These are phyloP conservation scores for Petaurus breviceps DNA, from an alignment of 2,113 vertebrate species.

Conservation along the genomic window DNA sequence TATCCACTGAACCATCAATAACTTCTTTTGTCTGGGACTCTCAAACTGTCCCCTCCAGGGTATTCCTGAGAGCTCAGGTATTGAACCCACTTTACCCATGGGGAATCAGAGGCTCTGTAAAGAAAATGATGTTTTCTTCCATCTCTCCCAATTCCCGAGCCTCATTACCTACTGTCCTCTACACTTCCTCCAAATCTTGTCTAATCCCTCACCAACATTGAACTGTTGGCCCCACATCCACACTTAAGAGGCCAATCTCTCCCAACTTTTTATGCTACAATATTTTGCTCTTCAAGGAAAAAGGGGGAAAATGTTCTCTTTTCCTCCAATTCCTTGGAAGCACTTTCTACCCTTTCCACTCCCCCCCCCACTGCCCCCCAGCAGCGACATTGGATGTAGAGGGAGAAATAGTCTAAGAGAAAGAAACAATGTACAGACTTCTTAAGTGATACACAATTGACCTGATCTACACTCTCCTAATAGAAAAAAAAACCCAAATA, in stretches of 20 bases:
- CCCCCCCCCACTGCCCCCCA: rapidly evolving
- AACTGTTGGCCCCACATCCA: not conserved
- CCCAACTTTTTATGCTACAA: not conserved
- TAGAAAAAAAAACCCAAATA: not conserved
- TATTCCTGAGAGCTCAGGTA: not conserved
- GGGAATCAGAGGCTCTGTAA: not conserved
- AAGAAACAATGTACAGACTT: not conserved
- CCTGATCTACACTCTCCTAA: not conserved
- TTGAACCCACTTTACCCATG: not conserved
- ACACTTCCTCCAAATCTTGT: not conserved
- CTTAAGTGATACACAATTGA: not conserved
- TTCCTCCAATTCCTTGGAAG: not conserved
- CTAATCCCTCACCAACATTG: not conserved
- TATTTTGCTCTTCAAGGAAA: not conserved
- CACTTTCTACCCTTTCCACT: not conserved
- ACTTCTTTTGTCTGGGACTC: not conserved
- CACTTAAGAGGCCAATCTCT: not conserved
- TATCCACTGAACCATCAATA: not conserved
- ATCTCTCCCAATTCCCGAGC: not conserved
- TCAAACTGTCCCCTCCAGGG: not conserved
- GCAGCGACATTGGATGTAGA: not conserved
- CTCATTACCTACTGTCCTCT: not conserved
- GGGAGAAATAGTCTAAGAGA: not conserved
- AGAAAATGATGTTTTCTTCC: not conserved
- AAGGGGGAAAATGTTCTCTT: not conserved